Conservation (phyloP, 2,797 vertebrate species). For the Mionectes olivaceus region DNA sequence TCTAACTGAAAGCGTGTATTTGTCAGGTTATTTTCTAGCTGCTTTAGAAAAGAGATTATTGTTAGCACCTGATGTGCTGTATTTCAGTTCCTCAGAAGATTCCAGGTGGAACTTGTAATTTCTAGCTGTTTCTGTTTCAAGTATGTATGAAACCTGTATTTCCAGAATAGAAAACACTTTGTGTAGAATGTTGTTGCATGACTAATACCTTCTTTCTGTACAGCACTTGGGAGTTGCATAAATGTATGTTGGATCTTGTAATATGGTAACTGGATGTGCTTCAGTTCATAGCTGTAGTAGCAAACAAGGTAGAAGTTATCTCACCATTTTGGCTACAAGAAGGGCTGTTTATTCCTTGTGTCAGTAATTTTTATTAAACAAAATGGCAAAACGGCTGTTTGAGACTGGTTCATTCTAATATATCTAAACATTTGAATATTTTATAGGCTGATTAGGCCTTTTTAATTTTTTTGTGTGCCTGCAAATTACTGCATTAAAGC, state of each 20-base stretch:
- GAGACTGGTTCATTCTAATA: neutral
- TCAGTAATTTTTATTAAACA: neutral
- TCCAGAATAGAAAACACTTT: neutral
- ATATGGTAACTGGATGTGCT: neutral
- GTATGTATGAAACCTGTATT: constrained; percentile 19
- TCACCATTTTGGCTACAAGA: neutral
- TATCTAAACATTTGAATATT: neutral
- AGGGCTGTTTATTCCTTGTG: neutral
- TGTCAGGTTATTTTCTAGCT: neutral
- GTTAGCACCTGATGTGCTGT: neutral
- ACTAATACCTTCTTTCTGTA: neutral
- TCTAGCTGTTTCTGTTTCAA: constrained; percentile 18
- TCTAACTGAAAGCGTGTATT: neutral
- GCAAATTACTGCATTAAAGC: neutral
- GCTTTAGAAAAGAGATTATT: neutral
- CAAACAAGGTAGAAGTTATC: neutral
- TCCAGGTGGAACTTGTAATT: neutral
- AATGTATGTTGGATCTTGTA: neutral
- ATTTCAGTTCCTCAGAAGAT: neutral
- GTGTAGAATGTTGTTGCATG: neutral
- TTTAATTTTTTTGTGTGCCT: neutral
- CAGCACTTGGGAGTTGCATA: neutral
- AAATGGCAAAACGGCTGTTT: neutral
- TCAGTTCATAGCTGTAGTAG: neutral
- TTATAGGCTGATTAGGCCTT: neutral